Evolutionary conservation across 2,888 invertebrate genomes (phyloP), one percentile per base, ranked within the genome.

Genomic region (Serripes groenlandicus): DNA sequence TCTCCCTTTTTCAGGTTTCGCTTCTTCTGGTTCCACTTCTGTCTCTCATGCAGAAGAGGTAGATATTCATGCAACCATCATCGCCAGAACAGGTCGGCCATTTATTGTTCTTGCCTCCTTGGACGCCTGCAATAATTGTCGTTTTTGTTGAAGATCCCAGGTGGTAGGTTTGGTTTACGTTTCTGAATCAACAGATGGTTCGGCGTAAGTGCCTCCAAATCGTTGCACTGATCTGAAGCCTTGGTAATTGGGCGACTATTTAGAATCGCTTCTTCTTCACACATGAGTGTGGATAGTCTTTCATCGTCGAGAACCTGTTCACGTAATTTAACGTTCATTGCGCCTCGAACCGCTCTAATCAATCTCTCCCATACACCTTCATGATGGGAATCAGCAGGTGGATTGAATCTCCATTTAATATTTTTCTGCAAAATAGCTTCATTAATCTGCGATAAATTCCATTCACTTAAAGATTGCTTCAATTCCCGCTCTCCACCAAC

Each of bases 171-270:
- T 1, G 75, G 54, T 23, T 58, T 66, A 18, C 30, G n/a, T 32
- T 78, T 71, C 54, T 66, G 26, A 1, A 72, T 21, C 28, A 78
- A 34, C 30, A 72, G 21, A 66, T 78, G 78, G 35, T 83, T 87
- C 1, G 81, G 85, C 21, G 85, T 85, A 0, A 87, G 64, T n/a
- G 81, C 72, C 52, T 80, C 71, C 26, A 77, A 49, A 68, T 87
- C 87, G 35, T 54, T 64, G 18, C 15, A 66, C 37, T 72, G 42
- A 58, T 87, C 81, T 23, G 81, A 74, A 11, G 32, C 60, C 7
- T n/a, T 35, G 2, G 88, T 83, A 15, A 84, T 66, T 11, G 88
- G 88, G n/a, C 86, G 68, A 28, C 74, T 64, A 62, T 86, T 88
- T 18, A 88, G 23, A 18, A 86, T 79, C 18, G 71, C 28, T 58